Base-by-base conservation (phyloP, 2,888 invertebrate genomes). In the Zaprionus lineosus region DNA sequence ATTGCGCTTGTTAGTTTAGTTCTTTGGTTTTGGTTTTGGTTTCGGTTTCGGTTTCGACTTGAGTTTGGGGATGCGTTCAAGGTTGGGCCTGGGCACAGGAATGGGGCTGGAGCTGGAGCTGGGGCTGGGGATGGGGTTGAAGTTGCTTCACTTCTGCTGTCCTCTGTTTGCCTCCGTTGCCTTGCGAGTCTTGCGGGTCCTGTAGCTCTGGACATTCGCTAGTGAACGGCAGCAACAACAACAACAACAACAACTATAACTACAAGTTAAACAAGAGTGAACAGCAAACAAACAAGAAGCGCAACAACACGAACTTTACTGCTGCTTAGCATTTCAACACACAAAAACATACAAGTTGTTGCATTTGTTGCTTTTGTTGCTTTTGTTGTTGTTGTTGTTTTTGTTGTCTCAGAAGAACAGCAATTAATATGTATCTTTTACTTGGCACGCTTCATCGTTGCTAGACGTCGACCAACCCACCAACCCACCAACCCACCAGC, bases 381-480 rank as follows among this genome's bases (percentile, higher is more conserved):
- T 24, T 33, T 26, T 12, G 31, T 43, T 14, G 34, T 26, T 44
- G 31, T 36, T 34, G 52, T 47, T 46, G 50, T 47, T 57, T 50
- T 44, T 52, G 66, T 41, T 47, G 55, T 16, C 53, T 52, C 43
- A 21, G 14, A 8, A 71, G 53, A 62, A 64, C 57, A 75, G 73
- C 82, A 81, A 81, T 81, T 81, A 81, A 81, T 81, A 81, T 84
- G 78, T 81, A 81, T 84, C 82, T 84, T 59, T 75, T 75, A 68
- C 71, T 78, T 71, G 74, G 83, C 83, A 79, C 65, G 69, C 83
- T 79, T 76, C 74, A 76, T 78, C 82, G 55, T 59, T 44, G 53
- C 11, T 16, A 26, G 21, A 15, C 7, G 5, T n/a, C 31, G 34
- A 8, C 29, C 34, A 37, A 7, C 16, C 34, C 39, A 3, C n/a